Percentiles rank a stretch among this genome's conserved stretches.
Conservation (phyloP, 1,140 invertebrate genomes). For the Pseudomyrmex gracilis region DNA sequence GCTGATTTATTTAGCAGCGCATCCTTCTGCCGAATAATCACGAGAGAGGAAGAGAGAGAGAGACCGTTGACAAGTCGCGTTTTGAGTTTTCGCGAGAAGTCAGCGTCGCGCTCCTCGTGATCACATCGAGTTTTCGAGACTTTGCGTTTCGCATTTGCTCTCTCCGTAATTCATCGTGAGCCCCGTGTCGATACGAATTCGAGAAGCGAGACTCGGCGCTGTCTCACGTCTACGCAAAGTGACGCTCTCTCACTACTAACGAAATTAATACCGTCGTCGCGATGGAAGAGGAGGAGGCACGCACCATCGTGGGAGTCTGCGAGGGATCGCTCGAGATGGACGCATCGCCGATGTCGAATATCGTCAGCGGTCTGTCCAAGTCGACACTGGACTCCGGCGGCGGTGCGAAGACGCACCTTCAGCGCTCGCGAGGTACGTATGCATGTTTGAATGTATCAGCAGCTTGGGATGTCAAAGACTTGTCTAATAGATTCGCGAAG, state of each 20-base stretch:
- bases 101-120: constrained; percentile 23
- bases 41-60: background rate
- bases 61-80: background rate
- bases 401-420: background rate
- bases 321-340: background rate
- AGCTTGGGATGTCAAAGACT: background rate
- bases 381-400: constrained; percentile 60
- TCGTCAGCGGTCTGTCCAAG: constrained; percentile 66
- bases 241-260: background rate
- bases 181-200: background rate
- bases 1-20: background rate
- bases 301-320: background rate
- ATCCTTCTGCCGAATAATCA: constrained; percentile 14
- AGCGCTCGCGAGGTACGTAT: constrained; percentile 14
- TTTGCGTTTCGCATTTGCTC: constrained; percentile 9
- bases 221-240: constrained; percentile 24
- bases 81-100: background rate
- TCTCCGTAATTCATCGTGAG: background rate
- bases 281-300: constrained; percentile 24
- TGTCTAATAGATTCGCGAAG: background rate
- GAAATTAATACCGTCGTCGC: constrained; percentile 35
- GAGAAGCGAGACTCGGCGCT: background rate
- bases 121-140: constrained; percentile 25
- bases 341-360: constrained; percentile 71
- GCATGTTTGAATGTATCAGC: background rate